Evolutionary conservation across 2,888 invertebrate species (phyloP).

Genomic region (Cartodere bifasciata): DNA sequence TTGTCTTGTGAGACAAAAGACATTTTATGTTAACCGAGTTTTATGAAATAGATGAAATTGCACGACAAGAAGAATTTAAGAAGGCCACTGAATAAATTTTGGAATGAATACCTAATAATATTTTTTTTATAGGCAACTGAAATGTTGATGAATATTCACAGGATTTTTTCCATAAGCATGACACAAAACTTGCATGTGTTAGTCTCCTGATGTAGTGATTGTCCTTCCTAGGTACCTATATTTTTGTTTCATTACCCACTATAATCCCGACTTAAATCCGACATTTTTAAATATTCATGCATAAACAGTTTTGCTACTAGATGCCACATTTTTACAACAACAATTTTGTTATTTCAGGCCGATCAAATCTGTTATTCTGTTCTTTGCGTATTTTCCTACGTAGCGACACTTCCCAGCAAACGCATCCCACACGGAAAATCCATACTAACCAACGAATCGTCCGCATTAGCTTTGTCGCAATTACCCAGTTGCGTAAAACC

Average conservation of each 20-base stretch:
- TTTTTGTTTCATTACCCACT: too few species aligned
- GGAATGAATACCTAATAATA: too few species aligned
- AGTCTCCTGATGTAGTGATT: slow-evolving; percentile 21
- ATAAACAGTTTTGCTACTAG: too few species aligned
- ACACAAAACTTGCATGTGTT: slow-evolving; percentile 29
- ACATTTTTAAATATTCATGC: too few species aligned
- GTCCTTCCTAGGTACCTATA: too few species aligned
- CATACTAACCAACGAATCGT: slow-evolving; percentile 14
- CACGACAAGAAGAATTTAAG: too few species aligned
- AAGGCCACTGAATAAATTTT: too few species aligned
- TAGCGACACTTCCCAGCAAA: slow-evolving; percentile 83
- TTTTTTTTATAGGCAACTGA: slow-evolving; percentile 56
- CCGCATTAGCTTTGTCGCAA: slow-evolving; percentile 14
- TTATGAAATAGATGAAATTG: too few species aligned
- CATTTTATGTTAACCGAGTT: too few species aligned
- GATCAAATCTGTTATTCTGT: slow-evolving; percentile 99
- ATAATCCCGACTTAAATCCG: too few species aligned
- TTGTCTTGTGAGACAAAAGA: too few species aligned
- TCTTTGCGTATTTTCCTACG: slow-evolving; percentile 96
- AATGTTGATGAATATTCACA: slow-evolving; percentile 64
- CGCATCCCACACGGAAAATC: slow-evolving; percentile 32
- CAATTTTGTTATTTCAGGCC: slow-evolving; percentile 54
- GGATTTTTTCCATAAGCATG: slow-evolving; percentile 65
- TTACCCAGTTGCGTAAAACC: slow-evolving; percentile 14
- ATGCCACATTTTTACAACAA: too few species aligned